Evolutionary conservation across 2,888 invertebrate genomes (phyloP), one percentile per base, ranked within the genome.

Genomic region (Ophion slaviceki): DNA sequence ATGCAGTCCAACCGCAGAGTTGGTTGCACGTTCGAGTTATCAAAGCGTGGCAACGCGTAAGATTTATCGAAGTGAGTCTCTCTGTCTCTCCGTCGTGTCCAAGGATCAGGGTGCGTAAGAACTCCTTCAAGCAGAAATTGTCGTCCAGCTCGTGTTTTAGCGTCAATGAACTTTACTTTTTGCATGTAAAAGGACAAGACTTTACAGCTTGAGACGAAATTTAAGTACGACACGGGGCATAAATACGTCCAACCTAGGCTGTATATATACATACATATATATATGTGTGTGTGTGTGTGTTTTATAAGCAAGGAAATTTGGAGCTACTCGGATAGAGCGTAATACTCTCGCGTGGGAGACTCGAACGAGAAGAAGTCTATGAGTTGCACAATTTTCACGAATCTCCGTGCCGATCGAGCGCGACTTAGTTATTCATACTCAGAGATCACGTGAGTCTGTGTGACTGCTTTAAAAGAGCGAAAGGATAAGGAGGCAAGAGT

Each of bases 381-480:
- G 57, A 66, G 87, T 90, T 90, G 89, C 90, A 88, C 90, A 90
- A 91, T 91, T 90, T 91, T 87, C 89, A 88, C 80, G 87, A 88
- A 85, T 86, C 87, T 86, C 87, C 62, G 75, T 72, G 86, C 84
- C 83, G 84, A 74, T 76, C 83, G 82, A 85, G 74, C 75, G 28
- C 66, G 47, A 83, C 61, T 71, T 66, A 76, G 59, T 81, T 81
- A 61, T 61, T 80, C 66, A 59, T 76, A 20, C 11, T 71, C 53
- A 76, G 47, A 66, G 36, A 47, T 64, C 67, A 74, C 47, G 47
- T 17, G 24, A 2, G 14, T 14, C 28, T 28, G 24, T 62, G 17
- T 47, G 4, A 64, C 32, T 64, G 40, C n/a, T 59, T 67, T 45
- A 62, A 61, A 77, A 61, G 10, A 70, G 83, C 59, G 83, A 85